A percentile compares a stretch with the other conserved stretches of the same genome.
Conservation (phyloP, 2,888 invertebrate species). For the Gasteruption jaculator region DNA sequence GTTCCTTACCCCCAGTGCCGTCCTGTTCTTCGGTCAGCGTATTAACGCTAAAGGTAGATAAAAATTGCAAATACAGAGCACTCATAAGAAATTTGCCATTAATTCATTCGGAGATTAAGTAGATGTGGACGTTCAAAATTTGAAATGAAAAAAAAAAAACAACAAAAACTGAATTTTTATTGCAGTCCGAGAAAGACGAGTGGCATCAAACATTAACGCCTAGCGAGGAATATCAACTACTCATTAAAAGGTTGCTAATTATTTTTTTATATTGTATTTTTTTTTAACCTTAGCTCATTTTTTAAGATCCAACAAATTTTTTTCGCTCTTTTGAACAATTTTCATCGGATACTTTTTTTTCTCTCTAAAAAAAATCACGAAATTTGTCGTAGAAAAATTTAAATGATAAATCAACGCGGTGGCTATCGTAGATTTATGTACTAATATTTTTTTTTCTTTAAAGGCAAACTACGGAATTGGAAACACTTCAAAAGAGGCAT, state of each 20-base stretch:
- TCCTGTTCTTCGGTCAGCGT: conserved; percentile 24
- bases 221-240: conserved; percentile 48
- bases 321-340: too few relatives aligned
- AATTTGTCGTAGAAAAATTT: background rate
- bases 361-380: background rate
- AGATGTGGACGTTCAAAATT: too few relatives aligned
- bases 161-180: conserved; percentile 7
- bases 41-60: conserved; percentile 35
- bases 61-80: too few relatives aligned
- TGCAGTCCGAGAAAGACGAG: conserved; percentile 43
- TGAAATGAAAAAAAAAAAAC: conserved; percentile 4
- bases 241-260: conserved; percentile 43
- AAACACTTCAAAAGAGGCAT: conserved; percentile 51
- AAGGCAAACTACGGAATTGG: conserved; percentile 53
- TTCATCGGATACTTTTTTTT: too few relatives aligned
- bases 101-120: background rate
- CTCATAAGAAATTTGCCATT: too few relatives aligned
- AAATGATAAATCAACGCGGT: background rate
- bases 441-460: conserved; percentile 8
- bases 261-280: conserved; percentile 1
- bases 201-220: conserved; percentile 40
- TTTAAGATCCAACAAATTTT: too few relatives aligned
- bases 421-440: too few relatives aligned
- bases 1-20: conserved; percentile 40
- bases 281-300: background rate